Base-by-base conservation (phyloP, 2,113 vertebrate genomes). In the Heliornis fulica region DNA sequence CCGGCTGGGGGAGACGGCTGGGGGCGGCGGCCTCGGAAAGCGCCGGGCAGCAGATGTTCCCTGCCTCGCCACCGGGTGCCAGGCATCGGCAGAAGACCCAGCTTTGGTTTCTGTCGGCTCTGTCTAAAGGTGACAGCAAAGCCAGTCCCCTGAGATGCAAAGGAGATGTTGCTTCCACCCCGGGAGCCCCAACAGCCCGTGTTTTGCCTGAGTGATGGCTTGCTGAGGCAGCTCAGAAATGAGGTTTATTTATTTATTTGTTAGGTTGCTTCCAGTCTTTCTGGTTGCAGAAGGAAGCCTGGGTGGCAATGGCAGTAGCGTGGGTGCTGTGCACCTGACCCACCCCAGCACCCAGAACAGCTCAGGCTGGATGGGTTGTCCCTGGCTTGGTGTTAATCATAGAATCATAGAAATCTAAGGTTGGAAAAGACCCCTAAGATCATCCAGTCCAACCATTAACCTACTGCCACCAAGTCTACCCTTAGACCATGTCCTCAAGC, bases 1-100 rank as follows among this genome's bases (percentile, higher is more conserved):
- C 95, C 57, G 88, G 88, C 96, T 53, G 94, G 94, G 84, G 90
- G 96, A 94, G 97, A 87, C 94, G 93, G 96, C 93, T 78, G 94
- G 38, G 84, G 89, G 86, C 92, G 26, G 14, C 11, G 29, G 77
- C 95, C 91, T 89, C 71, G 79, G 72, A 38, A 96, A 90, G 93
- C 41, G 80, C 94, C 80, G 77, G 68, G 68, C 84, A 75, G 38
- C 81, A 74, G 71, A 92, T 19, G 70, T 63, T 94, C 88, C 6
- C 23, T 41, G 88, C 59, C 56, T 20, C 28, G 54, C 68, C 32
- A 41, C 20, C 17, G 32, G 81, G 60, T 36, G 86, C 72, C 18
- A 22, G 15, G 74, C 21, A 85, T 32, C 86, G 60, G 95, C 83
- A 63, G 69, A 80, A 87, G 66, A 34, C 31, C 63, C 56, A 2